Conservation (phyloP, 2,888 invertebrate species). For the Hedya salicella region DNA sequence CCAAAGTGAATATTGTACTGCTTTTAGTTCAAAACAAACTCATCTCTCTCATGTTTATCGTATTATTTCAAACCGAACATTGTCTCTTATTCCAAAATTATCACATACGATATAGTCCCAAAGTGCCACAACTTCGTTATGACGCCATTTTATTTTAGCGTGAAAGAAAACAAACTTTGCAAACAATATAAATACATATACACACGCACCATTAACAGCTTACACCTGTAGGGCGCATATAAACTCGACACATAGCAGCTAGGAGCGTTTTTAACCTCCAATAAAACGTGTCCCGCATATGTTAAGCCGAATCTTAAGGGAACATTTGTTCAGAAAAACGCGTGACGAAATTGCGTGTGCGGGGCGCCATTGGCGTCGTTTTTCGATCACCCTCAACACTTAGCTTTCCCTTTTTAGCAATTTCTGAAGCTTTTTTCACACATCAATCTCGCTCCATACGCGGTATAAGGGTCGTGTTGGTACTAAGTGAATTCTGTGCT, state of each 20-base stretch:
- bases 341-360: conserved; percentile 81
- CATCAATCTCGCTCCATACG: conserved; percentile 80
- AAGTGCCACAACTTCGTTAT: background rate
- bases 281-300: conserved; percentile 81
- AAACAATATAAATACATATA: conserved; percentile 47
- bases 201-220: conserved; percentile 59
- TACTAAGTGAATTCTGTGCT: conserved; percentile 50
- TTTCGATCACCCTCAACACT: conserved; percentile 81
- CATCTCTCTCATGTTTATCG: background rate
- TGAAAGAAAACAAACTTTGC: conserved; percentile 34
- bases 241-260: conserved; percentile 62
- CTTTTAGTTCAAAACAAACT: background rate
- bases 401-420: conserved; percentile 84
- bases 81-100: background rate
- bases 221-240: conserved; percentile 64
- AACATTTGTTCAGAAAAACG: conserved; percentile 81
- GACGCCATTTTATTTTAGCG: conserved; percentile 25
- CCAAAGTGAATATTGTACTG: background rate
- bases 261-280: conserved; percentile 71
- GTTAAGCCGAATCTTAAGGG: conserved; percentile 78
- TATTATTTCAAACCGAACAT: background rate
- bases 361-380: conserved; percentile 65
- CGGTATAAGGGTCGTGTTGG: conserved; percentile 46
- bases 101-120: background rate
- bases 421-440: conserved; percentile 81